Evolutionary conservation across 2,888 invertebrate genomes (phyloP).

Genomic region (Heteromyza rotundicornis): DNA sequence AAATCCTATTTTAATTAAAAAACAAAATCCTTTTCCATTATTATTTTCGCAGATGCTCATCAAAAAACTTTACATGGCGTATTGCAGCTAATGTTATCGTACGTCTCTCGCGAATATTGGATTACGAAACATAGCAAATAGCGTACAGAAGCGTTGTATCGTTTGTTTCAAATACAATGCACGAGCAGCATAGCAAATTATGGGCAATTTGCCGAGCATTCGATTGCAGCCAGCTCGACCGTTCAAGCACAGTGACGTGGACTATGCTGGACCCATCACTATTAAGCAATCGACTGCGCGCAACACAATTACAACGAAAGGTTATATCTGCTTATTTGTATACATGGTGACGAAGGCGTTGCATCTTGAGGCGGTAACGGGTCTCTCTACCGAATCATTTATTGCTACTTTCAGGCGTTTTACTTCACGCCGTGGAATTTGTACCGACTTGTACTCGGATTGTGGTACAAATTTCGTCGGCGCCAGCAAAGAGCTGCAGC

Average conservation of each 20-base stretch:
- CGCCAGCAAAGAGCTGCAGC: neutral
- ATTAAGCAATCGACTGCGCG: conserved; percentile 16
- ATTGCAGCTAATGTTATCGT: conserved; percentile 11
- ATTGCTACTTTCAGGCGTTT: conserved; percentile 21
- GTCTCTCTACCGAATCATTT: conserved; percentile 13
- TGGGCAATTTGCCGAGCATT: conserved; percentile 19
- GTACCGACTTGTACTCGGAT: conserved; percentile 16
- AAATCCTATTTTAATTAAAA: conserved; percentile 25
- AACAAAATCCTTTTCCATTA: conserved; percentile 19
- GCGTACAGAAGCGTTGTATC: neutral
- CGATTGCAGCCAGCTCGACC: conserved; percentile 19
- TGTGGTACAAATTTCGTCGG: conserved; percentile 24
- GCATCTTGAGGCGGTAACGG: conserved; percentile 23
- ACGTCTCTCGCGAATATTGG: conserved; percentile 14
- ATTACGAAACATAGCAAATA: conserved; percentile 9
- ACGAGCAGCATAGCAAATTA: conserved; percentile 14
- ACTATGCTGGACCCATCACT: conserved; percentile 21
- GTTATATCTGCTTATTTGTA: conserved; percentile 25
- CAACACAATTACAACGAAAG: conserved; percentile 16
- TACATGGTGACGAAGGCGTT: conserved; percentile 25
- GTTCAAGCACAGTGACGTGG: conserved; percentile 23
- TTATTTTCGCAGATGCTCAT: conserved; percentile 23
- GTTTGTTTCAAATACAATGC: conserved; percentile 19
- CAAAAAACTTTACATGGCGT: conserved; percentile 17
- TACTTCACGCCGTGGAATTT: conserved; percentile 9